Conservation (phyloP, 1,140 invertebrate species). For the Drosophila ficusphila region DNA sequence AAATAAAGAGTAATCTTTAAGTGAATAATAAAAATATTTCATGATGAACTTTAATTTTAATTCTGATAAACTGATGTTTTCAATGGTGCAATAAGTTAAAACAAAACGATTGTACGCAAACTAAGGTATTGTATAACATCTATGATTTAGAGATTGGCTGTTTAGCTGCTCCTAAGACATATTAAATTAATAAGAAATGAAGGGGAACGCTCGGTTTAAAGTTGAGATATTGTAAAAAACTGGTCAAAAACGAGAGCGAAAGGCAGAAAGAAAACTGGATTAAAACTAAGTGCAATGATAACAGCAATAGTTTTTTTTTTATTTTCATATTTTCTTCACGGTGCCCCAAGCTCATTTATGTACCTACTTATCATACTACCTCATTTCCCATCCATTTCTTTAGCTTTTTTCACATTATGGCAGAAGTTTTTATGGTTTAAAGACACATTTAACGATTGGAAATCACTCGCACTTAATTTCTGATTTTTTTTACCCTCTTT, state of each 20-base stretch:
- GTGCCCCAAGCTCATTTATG: not conserved
- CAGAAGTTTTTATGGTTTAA: conserved; percentile 33
- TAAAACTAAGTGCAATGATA: conserved; percentile 47
- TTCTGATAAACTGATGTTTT: too few species aligned
- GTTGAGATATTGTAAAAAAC: conserved; percentile 12
- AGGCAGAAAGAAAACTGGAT: conserved; percentile 13
- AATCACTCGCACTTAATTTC: conserved; percentile 8
- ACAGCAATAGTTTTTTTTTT: conserved; percentile 42
- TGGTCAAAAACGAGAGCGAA: conserved; percentile 45
- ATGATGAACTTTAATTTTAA: too few species aligned
- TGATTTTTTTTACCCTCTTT: not conserved
- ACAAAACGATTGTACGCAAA: too few species aligned
- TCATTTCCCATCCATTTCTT: conserved; percentile 2
- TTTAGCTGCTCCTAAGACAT: too few species aligned
- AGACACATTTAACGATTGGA: conserved; percentile 34
- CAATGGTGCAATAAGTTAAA: too few species aligned
- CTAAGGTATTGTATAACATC: too few species aligned
- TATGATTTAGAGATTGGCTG: too few species aligned
- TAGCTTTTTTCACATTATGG: conserved; percentile 53
- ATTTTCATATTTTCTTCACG: conserved; percentile 7
- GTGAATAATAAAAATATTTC: too few species aligned
- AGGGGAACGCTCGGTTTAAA: conserved; percentile 15
- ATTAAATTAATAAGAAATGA: conserved; percentile 10
- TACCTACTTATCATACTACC: not conserved
- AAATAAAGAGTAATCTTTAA: too few species aligned